phyloP scores from a whole-genome alignment of 2,797 vertebrate genomes.

The Lycodopsis pacificus region DNA sequence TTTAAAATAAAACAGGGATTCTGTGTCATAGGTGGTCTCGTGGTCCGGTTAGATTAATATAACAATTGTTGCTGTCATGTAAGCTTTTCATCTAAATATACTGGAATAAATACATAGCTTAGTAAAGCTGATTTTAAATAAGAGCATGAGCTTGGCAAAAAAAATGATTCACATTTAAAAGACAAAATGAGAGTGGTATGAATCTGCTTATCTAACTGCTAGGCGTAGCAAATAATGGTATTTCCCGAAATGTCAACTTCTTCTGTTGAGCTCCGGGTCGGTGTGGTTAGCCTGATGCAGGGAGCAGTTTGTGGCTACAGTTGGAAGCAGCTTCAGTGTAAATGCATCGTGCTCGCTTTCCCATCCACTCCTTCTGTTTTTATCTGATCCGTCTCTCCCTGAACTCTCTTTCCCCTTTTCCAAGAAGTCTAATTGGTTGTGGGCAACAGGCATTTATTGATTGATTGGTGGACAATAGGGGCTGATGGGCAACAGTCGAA shows the following conservation, averaged over 20 bases:
- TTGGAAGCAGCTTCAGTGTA: background rate
- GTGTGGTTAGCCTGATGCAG: background rate
- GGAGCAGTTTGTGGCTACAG: slow-evolving; percentile 3
- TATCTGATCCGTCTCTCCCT: slow-evolving; percentile 4
- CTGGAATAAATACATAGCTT: background rate
- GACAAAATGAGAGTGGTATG: background rate
- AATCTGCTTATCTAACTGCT: background rate
- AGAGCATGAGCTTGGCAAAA: background rate
- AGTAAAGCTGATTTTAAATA: background rate
- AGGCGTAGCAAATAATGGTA: background rate
- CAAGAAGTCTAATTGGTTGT: slow-evolving; percentile 27
- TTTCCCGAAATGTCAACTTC: background rate
- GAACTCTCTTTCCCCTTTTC: slow-evolving; percentile 8
- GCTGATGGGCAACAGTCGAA: slow-evolving; percentile 45
- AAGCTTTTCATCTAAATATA: background rate
- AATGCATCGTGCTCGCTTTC: background rate
- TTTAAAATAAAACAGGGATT: background rate
- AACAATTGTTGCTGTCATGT: too few relatives aligned
- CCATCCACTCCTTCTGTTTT: background rate
- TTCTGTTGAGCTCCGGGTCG: background rate
- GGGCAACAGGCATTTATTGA: slow-evolving; percentile 30
- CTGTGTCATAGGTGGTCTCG: background rate
- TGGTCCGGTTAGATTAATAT: background rate
- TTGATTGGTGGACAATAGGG: slow-evolving; percentile 31
- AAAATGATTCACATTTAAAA: background rate